Base-by-base conservation (phyloP, 2,888 invertebrate species). In the Pristionchus exspectatus region DNA sequence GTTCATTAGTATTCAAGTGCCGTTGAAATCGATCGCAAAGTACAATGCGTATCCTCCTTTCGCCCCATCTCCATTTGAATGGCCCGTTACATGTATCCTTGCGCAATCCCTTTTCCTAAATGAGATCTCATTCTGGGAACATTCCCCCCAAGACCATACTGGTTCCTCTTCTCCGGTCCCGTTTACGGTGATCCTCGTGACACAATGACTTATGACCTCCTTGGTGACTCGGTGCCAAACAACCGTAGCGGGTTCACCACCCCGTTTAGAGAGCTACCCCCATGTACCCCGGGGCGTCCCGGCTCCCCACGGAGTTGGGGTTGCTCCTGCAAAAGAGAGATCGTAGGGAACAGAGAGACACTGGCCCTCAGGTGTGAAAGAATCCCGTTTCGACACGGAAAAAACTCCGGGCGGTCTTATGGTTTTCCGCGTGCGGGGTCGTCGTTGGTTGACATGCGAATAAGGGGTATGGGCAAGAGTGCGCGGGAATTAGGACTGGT, bases 151-250 rank as follows among this genome's bases (percentile, higher is more conserved):
- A 2, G 14, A 38, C 74, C 38, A 74, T 74, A 54, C 81, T 54
- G 50, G 81, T 81, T 81, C 44, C 44, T 50, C 44, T 9, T 50
- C 44, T 50, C 33, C 44, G 50, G 14, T 10, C 44, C 38, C 74
- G n/a, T 81, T 54, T 81, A 81, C 54, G 50, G 74, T 74, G 38
- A 38, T 38, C 10, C n/a, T 1, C 69, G 69, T 69, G 69, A 38
- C 30, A 77, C 81, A 81, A 81, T 81, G 81, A 81, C 50, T 81
- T 81, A 81, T 81, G 81, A 81, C 81, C 81, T 54, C 12, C 81
- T 14, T 2, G 5, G 74, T 30, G 72, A 38, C 38, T 12, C 33
- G 81, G 27, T 81, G 81, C 21, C 81, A 81, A 81, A 81, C 81
- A 81, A 50, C 81, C 81, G 50, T 81, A 44, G 24, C 44, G 14